Base-by-base conservation (phyloP, 2,113 vertebrate species). In the Perccottus glenii region DNA sequence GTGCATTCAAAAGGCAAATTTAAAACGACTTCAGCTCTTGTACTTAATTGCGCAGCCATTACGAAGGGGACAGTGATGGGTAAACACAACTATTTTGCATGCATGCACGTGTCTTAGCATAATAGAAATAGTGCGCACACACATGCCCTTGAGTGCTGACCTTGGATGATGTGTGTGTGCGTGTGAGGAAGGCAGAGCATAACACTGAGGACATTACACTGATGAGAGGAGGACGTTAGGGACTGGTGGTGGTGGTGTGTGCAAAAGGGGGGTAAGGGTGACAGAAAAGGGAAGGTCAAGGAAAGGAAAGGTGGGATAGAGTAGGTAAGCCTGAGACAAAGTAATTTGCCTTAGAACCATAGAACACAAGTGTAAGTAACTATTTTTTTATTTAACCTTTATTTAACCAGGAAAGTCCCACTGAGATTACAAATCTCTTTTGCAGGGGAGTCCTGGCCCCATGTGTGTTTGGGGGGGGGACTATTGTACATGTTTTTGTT, bases 101-200 rank as follows among this genome's bases (percentile, higher is more conserved):
- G 33, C 36, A 52, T 38, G 64, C 33, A 46, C 36, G 33, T 10
- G 4, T 46, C 11, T 45, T 57, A 67, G 48, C 67, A 73, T 62
- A 68, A 60, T 48, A 9, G 19, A 11, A 10, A 58, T 19, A 77
- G 50, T 43, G 44, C 67, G 53, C 65, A 60, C 75, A 76, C 76
- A 82, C 86, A 81, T 88, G 81, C 76, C 67, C 65, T 67, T 76
- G 76, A 74, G 77, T 65, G 71, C 74, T 90, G 86, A 90, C 89
- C 87, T 90, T 90, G 87, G 77, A 81, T 16, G 58, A 58, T 62
- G 77, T 65, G 56, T 66, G 52, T 19, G 77, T 60, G 59, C 67
- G 50, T 48, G 19, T 50, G 64, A n/a, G 65, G 67, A 57, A 67
- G 81, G 74, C 45, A 65, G 78, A 65, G 78, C 82, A 40, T 68